A percentile compares a stretch with the other conserved stretches of the same genome.
Evolutionary conservation across 2,797 vertebrate genomes (phyloP).

Genomic region (Myiotriccus ornatus): DNA sequence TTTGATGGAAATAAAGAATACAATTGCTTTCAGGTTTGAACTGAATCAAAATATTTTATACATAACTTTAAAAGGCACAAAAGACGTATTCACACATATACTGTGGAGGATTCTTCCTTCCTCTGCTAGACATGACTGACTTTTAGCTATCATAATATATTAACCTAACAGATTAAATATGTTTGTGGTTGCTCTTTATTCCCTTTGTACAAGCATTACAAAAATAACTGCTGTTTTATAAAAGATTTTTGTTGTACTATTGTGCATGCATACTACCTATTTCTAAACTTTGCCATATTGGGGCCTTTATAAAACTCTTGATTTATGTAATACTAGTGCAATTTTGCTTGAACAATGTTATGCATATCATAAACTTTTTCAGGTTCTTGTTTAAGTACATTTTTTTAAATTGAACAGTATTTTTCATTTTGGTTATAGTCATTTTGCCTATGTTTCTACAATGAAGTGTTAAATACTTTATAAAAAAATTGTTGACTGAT

Average conservation of each 20-base stretch:
- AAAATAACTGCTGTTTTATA: constrained; percentile 82
- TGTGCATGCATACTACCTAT: constrained; percentile 87
- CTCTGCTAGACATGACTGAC: constrained; percentile 77
- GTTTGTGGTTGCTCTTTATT: constrained; percentile 82
- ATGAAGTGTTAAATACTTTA: constrained; percentile 81
- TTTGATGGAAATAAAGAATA: constrained; percentile 66
- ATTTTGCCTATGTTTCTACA: constrained; percentile 82
- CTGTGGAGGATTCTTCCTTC: constrained; percentile 72
- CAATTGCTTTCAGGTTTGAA: constrained; percentile 73
- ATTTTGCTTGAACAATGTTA: constrained; percentile 82
- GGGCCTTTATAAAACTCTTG: constrained; percentile 83
- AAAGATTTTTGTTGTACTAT: constrained; percentile 82
- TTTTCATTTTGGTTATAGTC: constrained; percentile 81
- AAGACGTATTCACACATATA: constrained; percentile 72
- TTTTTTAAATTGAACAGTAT: constrained; percentile 81
- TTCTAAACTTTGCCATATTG: constrained; percentile 85
- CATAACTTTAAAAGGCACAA: constrained; percentile 82
- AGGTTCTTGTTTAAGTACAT: constrained; percentile 81
- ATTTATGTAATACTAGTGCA: constrained; percentile 83
- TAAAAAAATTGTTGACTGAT: constrained; percentile 78
- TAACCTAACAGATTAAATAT: constrained; percentile 82
- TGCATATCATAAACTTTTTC: constrained; percentile 80
- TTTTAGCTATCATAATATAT: constrained; percentile 81
- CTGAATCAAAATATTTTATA: constrained; percentile 76
- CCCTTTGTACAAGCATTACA: constrained; percentile 83